phyloP scores from a whole-genome alignment of 2,888 invertebrate genomes.

The Thalpophila matura region DNA sequence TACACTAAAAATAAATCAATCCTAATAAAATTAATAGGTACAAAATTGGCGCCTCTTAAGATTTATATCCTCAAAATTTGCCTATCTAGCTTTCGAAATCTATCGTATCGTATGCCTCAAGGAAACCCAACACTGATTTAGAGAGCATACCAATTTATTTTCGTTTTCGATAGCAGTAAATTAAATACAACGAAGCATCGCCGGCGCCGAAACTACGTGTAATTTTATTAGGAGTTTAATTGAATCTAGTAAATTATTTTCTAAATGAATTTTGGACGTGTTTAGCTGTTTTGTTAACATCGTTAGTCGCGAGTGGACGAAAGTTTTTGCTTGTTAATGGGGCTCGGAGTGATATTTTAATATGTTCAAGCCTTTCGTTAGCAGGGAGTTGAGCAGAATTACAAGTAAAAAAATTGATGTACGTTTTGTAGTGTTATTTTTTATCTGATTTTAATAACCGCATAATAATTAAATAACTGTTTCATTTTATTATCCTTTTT shows the following conservation, averaged over 20 bases:
- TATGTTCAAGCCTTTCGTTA: too few species aligned
- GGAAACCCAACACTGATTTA: conserved; percentile 57
- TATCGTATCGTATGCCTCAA: conserved; percentile 13
- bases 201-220: conserved; percentile 44
- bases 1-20: background rate
- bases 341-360: background rate
- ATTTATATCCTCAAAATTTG: conserved; percentile 32
- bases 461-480: too few species aligned
- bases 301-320: conserved; percentile 24
- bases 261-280: conserved; percentile 58
- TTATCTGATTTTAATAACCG: too few species aligned
- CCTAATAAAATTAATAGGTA: background rate
- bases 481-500: too few species aligned
- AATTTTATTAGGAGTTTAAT: conserved; percentile 65
- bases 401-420: too few species aligned
- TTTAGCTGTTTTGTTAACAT: conserved; percentile 50
- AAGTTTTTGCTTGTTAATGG: conserved; percentile 15
- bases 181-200: conserved; percentile 55
- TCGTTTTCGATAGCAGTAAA: conserved; percentile 58
- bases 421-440: too few species aligned
- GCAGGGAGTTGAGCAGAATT: too few species aligned
- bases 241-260: conserved; percentile 65
- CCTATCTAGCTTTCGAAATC: conserved; percentile 4
- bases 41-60: background rate
- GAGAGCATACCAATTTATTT: conserved; percentile 62